phyloP scores from a whole-genome alignment of 2,113 vertebrate species.

The Bolborhynchus lineola region DNA sequence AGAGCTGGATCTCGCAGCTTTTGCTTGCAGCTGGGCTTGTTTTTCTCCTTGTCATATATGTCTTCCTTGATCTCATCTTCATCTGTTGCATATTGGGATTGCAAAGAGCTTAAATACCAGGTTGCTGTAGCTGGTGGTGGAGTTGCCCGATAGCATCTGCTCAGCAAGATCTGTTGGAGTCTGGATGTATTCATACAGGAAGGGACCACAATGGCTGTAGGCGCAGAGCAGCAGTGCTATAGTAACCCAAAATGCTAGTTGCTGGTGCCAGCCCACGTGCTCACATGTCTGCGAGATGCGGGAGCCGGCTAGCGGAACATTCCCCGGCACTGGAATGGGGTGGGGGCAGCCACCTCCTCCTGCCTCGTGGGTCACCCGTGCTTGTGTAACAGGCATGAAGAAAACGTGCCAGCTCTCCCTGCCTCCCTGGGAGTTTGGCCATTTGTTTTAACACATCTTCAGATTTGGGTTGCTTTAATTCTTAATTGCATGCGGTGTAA shows the following conservation, averaged over 20 bases:
- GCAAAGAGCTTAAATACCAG: slow-evolving; percentile 55
- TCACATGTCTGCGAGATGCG: background rate
- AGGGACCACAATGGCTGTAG: slow-evolving; percentile 56
- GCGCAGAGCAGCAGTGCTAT: slow-evolving; percentile 50
- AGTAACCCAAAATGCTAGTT: slow-evolving; percentile 49
- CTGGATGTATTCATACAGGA: slow-evolving; percentile 53
- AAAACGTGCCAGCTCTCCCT: background rate
- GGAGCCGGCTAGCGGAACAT: background rate
- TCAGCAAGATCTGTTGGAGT: slow-evolving; percentile 46
- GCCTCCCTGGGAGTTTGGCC: background rate
- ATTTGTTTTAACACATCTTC: slow-evolving; percentile 7
- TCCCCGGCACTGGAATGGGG: background rate
- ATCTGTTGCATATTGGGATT: slow-evolving; percentile 45
- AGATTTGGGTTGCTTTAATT: slow-evolving; percentile 48
- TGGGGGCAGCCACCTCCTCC: background rate
- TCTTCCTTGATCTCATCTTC: slow-evolving; percentile 61
- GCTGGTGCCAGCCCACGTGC: background rate
- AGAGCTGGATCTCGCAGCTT: slow-evolving; percentile 19
- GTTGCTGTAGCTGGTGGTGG: slow-evolving; percentile 39
- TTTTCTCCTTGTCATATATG: slow-evolving; percentile 52
- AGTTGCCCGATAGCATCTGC: slow-evolving; percentile 53
- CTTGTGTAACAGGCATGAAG: slow-evolving; percentile 26
- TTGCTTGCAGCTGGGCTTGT: slow-evolving; percentile 51
- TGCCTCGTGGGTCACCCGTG: fast-evolving
- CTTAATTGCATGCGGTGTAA: background rate